These are phyloP conservation scores for Drosophila multiciliata DNA, from an alignment of 2,888 invertebrate genomes.

Conservation along the genomic window DNA sequence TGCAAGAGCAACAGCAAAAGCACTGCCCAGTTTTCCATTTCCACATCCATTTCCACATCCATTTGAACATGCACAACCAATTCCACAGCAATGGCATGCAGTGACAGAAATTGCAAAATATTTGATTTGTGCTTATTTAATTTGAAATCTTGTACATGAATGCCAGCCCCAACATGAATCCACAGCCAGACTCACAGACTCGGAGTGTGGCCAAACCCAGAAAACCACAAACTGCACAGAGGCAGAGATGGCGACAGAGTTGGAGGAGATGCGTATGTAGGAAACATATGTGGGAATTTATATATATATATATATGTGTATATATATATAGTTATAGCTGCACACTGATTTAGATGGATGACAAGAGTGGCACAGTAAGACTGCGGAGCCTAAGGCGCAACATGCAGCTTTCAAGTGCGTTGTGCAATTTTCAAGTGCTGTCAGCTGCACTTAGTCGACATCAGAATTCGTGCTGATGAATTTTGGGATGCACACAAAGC, in stretches of 20 bases:
- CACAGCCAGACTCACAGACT: constrained; percentile 25
- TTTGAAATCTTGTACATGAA: constrained; percentile 66
- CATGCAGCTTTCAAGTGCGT: constrained; percentile 52
- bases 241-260: background rate
- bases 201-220: background rate
- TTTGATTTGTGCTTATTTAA: constrained; percentile 82
- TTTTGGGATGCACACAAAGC: constrained; percentile 38
- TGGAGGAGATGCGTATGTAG: background rate
- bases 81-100: constrained; percentile 52
- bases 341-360: constrained; percentile 67
- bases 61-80: constrained; percentile 13
- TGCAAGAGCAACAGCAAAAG: constrained; percentile 6
- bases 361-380: constrained; percentile 34
- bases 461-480: constrained; percentile 61
- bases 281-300: background rate
- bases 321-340: background rate
- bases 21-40: constrained; percentile 9
- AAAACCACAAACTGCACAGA: constrained; percentile 48
- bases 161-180: constrained; percentile 16
- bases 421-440: constrained; percentile 71
- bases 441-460: constrained; percentile 70
- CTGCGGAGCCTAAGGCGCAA: constrained; percentile 54
- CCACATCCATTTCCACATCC: constrained; percentile 1
- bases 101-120: constrained; percentile 78
- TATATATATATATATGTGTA: background rate